Evolutionary conservation across 1,140 invertebrate species (phyloP), one percentile per base, ranked within the genome.

Genomic region (Mylabris phalerata): DNA sequence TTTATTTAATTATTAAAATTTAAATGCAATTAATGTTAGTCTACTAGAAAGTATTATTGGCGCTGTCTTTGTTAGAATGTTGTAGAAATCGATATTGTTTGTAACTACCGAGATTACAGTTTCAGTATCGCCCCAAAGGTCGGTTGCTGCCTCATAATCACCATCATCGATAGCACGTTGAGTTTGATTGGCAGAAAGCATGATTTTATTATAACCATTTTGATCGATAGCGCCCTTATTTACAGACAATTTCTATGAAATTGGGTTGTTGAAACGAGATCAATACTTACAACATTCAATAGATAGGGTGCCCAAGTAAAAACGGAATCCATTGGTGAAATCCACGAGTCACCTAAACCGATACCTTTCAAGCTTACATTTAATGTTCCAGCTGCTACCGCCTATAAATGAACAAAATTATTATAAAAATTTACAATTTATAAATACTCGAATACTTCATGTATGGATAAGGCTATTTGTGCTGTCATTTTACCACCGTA

Each of bases 401-500:
- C 86, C 83, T 90, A 65, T 27, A 72, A 32, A 54, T 13, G 39
- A 27, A 49, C 9, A 27, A 9, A 5, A 26, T 38, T 32, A 3
- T 32, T 32, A 4, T 32, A 7, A 32, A 32, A 32, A 32, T 32
- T 32, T 32, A 32, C 32, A 32, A 32, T 32, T 32, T 32, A 32
- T 19, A 19, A 19, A 19, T 19, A 19, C 19, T 19, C 19, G 19
- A 19, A 9, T 47, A 47, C 47, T 4, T 40, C 11, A 73, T 66
- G n/a, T 9, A 50, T n/a, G 11, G 19, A n/a, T 19, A 79, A 71
- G 0, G 79, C 86, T 67, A 93, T 90, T 62, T 89, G 87, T 5
- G 86, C 81, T 0, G 88, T 84, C 87, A 92, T 92, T 77, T 94
- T 94, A 0, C 89, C 91, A 11, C 90, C 90, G 73, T 93, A 93